phyloP scores from a whole-genome alignment of 1,140 invertebrate genomes.

The Dendroctonus valens region DNA sequence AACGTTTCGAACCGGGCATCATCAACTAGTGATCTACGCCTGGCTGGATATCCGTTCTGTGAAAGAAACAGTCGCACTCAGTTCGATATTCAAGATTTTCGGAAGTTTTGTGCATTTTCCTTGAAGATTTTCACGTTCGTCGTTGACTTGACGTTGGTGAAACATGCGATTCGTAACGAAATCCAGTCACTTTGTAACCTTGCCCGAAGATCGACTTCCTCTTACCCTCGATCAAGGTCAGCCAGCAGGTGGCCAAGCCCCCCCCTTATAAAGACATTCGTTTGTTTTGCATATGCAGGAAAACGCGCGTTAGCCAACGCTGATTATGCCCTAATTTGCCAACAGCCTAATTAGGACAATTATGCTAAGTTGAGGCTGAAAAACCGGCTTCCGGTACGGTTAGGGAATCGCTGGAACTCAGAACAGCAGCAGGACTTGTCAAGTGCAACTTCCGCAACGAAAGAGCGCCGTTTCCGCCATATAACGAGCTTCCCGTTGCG shows the following conservation, averaged over 20 bases:
- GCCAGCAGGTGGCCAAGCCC: slow-evolving; percentile 2
- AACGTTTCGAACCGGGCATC: slow-evolving; percentile 96
- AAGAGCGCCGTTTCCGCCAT: slow-evolving; percentile 9
- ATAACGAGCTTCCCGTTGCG: neutral
- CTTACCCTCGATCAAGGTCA: slow-evolving; percentile 18
- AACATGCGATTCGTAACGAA: neutral
- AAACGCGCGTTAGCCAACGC: too few species aligned
- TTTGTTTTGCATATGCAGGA: too few species aligned
- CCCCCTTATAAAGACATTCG: neutral
- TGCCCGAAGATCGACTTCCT: slow-evolving; percentile 10
- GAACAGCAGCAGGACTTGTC: slow-evolving; percentile 5
- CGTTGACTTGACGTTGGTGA: too few species aligned
- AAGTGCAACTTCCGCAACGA: slow-evolving; percentile 14
- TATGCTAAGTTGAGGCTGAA: too few species aligned
- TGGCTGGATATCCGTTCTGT: slow-evolving; percentile 92
- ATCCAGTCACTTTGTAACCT: slow-evolving; percentile 17
- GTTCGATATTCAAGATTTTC: too few species aligned
- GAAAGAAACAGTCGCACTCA: slow-evolving; percentile 46
- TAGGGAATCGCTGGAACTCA: too few species aligned
- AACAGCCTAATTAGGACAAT: too few species aligned
- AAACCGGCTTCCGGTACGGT: too few species aligned
- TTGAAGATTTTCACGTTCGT: too few species aligned
- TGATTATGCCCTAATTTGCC: too few species aligned
- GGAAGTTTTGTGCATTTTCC: too few species aligned
- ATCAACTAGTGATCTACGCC: slow-evolving; percentile 90